Base-by-base conservation (phyloP, 2,888 invertebrate genomes). In the Acleris sparsana region DNA sequence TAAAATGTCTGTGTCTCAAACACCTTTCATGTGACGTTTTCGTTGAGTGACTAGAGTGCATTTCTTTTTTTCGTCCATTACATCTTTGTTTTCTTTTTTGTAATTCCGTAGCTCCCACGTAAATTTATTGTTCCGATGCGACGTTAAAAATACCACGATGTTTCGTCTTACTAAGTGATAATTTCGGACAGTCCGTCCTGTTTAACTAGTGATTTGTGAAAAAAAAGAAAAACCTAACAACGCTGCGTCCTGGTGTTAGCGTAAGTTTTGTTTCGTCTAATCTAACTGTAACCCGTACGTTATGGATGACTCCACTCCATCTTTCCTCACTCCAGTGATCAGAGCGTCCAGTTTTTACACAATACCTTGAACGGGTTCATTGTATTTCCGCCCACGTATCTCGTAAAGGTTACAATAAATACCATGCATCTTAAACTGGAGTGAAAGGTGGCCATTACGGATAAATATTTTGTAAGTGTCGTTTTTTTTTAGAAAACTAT, bases 291-390 rank as follows among this genome's bases (percentile, higher is more conserved):
- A 6, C 20, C 29, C 39, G 13, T 39, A 57, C 57, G 57, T 53
- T 66, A 61, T 62, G 66, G 76, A 73, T 77, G 71, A 75, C 71
- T 72, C 71, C 71, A 69, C 71, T 66, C 67, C 67, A 53, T 53
- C 63, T 60, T 73, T 76, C 73, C 72, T 71, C 79, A 79, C 75
- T 76, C 68, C 75, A 80, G 69, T 78, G 76, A 70, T 64, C 74
- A 73, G 73, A 71, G 74, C 74, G 73, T 78, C 73, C 67, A 73
- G 64, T 73, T 71, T 71, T 69, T 68, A 71, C 57, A 52, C 22
- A 46, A 69, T 70, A 68, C 67, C 55, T 62, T 61, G 33, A 62
- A 62, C 52, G 48, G 53, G 58, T 71, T 62, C 69, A 68, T 70
- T 67, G 62, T 59, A 65, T 68, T 60, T 67, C 68, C 72, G 69